A percentile compares a stretch with the other conserved stretches of the same genome.
These are phyloP conservation scores for Plotosus lineatus DNA, from an alignment of 2,113 vertebrate genomes.

Conservation along the genomic window DNA sequence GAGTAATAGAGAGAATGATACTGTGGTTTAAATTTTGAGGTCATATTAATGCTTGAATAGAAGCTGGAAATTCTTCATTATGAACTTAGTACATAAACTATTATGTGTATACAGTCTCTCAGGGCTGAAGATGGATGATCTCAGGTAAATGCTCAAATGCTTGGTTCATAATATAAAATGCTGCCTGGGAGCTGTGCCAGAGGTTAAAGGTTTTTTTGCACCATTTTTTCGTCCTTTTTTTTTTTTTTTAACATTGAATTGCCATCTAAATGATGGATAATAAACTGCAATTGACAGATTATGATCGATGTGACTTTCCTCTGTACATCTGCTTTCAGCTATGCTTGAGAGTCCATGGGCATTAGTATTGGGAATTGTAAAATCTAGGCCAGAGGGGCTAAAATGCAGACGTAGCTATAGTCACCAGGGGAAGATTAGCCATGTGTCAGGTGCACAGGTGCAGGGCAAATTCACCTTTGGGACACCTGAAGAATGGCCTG, in stretches of 20 bases:
- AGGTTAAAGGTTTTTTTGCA: not conserved
- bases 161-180: not conserved
- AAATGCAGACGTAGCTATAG: slow-evolving; percentile 40
- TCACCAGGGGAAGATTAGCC: slow-evolving; percentile 51
- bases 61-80: slow-evolving; percentile 44
- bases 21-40: slow-evolving; percentile 64
- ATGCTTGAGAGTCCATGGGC: not conserved
- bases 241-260: not conserved
- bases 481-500: slow-evolving; percentile 48
- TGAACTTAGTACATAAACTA: slow-evolving; percentile 21
- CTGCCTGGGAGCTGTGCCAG: not conserved
- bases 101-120: not conserved
- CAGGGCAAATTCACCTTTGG: slow-evolving; percentile 48
- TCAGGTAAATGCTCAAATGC: not conserved
- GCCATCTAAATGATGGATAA: slow-evolving; percentile 1
- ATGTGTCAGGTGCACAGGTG: slow-evolving; percentile 48
- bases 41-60: slow-evolving; percentile 59
- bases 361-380: slow-evolving; percentile 30
- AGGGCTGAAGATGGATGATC: slow-evolving; percentile 12
- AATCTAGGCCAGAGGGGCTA: slow-evolving; percentile 40
- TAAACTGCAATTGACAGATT: slow-evolving; percentile 1
- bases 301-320: slow-evolving; percentile 28
- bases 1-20: slow-evolving; percentile 44
- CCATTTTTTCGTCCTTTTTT: too few relatives aligned
- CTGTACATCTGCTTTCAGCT: slow-evolving; percentile 1